Evolutionary conservation across 2,113 vertebrate species (phyloP).

Genomic region (Dasyurus viverrinus): DNA sequence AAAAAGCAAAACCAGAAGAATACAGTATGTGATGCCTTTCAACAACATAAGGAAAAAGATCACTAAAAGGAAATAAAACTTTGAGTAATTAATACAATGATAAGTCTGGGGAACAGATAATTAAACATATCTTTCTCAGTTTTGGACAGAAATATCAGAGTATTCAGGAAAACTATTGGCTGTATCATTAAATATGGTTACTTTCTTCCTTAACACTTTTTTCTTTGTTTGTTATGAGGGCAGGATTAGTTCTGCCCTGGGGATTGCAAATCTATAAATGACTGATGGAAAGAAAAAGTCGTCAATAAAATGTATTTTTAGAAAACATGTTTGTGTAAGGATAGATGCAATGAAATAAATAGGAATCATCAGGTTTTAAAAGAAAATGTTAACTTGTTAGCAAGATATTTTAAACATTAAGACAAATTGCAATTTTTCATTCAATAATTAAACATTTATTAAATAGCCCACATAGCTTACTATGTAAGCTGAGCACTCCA

Average conservation of each 20-base stretch:
- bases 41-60: not conserved
- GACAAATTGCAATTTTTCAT: not conserved
- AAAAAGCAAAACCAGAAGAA: not conserved
- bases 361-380: not conserved
- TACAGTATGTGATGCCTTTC: not conserved
- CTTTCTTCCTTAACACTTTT: not conserved
- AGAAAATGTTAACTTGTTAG: not conserved
- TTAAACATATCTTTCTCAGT: not conserved
- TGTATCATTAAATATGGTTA: not conserved
- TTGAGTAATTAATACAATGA: not conserved
- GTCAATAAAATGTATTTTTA: not conserved
- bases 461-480: not conserved
- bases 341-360: not conserved
- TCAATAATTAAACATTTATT: not conserved
- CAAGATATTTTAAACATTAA: not conserved
- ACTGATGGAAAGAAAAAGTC: not conserved
- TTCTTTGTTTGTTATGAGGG: not conserved
- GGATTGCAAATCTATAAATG: not conserved
- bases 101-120: not conserved
- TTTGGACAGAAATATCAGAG: not conserved
- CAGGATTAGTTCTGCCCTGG: not conserved
- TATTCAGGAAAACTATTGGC: too few relatives aligned
- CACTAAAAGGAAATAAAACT: not conserved
- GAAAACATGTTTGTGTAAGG: not conserved
- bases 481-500: not conserved